Evolutionary conservation across 1,140 invertebrate species (phyloP), one percentile per base, ranked within the genome.

Genomic region (Hyles vespertilio): DNA sequence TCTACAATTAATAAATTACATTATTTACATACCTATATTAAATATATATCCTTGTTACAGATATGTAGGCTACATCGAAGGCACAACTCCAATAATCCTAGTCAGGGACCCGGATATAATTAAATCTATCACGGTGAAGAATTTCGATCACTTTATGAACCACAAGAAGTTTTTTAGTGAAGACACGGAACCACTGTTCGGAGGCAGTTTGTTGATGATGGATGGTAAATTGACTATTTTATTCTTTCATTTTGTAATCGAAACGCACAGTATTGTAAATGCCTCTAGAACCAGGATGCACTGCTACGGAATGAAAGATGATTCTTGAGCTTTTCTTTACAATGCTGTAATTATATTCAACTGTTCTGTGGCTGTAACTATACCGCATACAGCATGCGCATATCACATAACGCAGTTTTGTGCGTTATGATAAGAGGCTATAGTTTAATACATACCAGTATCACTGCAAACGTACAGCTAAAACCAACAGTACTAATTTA

Each of bases 51-150:
- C 33, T 50, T 50, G 7, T 57, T 63, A n/a, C 46, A 57, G 55
- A 43, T 58, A 55, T 47, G 46, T 58, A 9, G 51, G 51, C 9
- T 58, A 43, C 46, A 43, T 58, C 12, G 51, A 63, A 57, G 51
- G 12, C 33, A 59, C 71, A 0, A 76, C 63, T 5, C 91, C 92
- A 0, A 58, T 75, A 3, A 60, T 92, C 2, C 58, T 92, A 12
- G 45, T 93, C 0, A 84, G 85, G 51, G 91, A 93, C 76, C 84
- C 88, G 2, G 90, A 92, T 11, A 32, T 92, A 3, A 89, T 93
- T 3, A 92, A 90, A 63, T 77, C 87, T 49, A 77, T 93, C 1
- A 72, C 81, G 0, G 80, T 93, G 3, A 56, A 47, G n/a, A 43
- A 56, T 6, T 56, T 56, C 45, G 54, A 56, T 56, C 54, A 56